Evolutionary conservation across 2,888 invertebrate genomes (phyloP), one percentile per base, ranked within the genome.

Genomic region (Andrena camellia): DNA sequence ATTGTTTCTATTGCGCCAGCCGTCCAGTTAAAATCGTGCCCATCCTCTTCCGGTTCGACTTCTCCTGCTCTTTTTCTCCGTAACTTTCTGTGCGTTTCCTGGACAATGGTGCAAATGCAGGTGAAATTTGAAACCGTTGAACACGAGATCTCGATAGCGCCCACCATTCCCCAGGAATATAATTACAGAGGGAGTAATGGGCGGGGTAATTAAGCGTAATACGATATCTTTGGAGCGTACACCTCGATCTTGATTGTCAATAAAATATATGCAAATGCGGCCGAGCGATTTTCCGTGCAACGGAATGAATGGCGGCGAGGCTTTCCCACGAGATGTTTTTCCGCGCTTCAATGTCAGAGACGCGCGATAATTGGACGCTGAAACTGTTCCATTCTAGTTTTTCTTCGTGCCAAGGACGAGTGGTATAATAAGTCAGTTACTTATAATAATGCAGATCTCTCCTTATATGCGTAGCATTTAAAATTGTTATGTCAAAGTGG

Each of bases 1-100:
- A 31, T 42, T 62, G 62, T 70, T 67, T 83, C 70, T 54, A 48
- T 64, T 72, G 52, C 57, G 4, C 7, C 64, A 72, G 48, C 57
- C 60, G 42, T 67, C 83, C 86, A 83, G 90, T 88, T 84, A 87
- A 86, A 86, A 86, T 86, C 86, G 79, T 87, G 90, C 92, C 91
- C 90, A 92, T 91, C 92, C 91, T 89, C 86, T 92, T 91, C 91
- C 91, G 86, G 88, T 87, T 84, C 81, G 31, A 60, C 63, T 79
- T 73, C 62, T 74, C 48, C 50, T 59, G 57, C 78, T 5, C 50
- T 64, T 59, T 63, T 69, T 54, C 74, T 71, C 63, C 54, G 62
- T 20, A 59, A 68, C 57, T 42, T 63, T 74, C 33, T 7, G 59
- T 33, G 26, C 48, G 10, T 50, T 72, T 73, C 42, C 33, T 64